phyloP scores from a whole-genome alignment of 1,140 invertebrate genomes.

The Brachionus asplanchnoidis region DNA sequence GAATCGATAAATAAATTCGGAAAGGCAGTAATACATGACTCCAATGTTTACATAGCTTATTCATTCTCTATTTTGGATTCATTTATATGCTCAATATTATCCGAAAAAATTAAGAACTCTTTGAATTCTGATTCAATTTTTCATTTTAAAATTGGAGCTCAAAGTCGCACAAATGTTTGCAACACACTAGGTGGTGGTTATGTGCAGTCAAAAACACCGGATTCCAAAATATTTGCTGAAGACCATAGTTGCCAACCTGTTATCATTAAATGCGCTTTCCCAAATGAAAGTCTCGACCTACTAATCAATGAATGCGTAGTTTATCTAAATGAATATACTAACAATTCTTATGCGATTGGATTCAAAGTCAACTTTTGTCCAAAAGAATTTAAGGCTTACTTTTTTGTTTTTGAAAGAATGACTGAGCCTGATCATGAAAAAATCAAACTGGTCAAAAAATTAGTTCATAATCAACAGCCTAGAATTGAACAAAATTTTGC shows the following conservation, averaged over 20 bases:
- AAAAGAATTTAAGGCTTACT: neutral
- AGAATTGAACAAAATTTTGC: neutral
- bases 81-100: neutral
- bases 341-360: neutral
- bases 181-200: neutral
- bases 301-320: neutral
- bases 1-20: neutral
- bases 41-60: neutral
- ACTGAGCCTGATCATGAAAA: neutral
- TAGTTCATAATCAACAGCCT: neutral
- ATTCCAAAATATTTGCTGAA: neutral
- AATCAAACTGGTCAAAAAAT: neutral
- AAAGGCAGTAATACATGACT: neutral
- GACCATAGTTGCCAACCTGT: neutral
- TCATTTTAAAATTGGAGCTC: neutral
- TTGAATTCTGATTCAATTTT: neutral
- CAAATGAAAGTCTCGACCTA: neutral
- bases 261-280: neutral
- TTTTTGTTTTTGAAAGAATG: slow-evolving; percentile 6
- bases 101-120: neutral
- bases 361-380: neutral
- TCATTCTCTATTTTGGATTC: neutral
- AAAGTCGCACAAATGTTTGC: neutral
- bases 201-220: neutral
- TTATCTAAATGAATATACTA: neutral